A percentile compares a stretch with the other conserved stretches of the same genome.
Evolutionary conservation across 2,797 vertebrate genomes (phyloP).

Genomic region (Momotus momota): DNA sequence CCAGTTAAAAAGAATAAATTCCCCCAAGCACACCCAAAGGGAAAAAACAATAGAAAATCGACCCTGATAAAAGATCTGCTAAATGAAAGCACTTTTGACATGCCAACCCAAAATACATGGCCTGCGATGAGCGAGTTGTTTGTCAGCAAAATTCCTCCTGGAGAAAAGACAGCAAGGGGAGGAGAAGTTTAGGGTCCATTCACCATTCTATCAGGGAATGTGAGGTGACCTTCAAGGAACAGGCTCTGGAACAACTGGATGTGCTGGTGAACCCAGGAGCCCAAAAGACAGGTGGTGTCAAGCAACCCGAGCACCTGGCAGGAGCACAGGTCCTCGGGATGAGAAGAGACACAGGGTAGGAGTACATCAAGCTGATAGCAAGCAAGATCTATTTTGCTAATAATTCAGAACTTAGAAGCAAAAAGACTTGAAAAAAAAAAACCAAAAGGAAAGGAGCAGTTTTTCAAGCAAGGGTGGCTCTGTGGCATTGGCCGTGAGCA

Average conservation of each 20-base stretch:
- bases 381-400: background rate
- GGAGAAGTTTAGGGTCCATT: background rate
- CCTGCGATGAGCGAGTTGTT: background rate
- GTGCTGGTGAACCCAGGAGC: background rate
- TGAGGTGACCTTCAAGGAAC: background rate
- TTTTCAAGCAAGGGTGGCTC: background rate
- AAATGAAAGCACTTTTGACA: background rate
- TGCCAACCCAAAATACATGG: background rate
- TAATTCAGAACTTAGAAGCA: background rate
- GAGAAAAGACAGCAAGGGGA: background rate
- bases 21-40: background rate
- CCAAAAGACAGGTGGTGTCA: background rate
- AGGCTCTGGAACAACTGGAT: background rate
- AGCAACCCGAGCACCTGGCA: fast-evolving
- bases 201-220: fast-evolving
- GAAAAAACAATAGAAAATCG: constrained; percentile 16
- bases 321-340: background rate
- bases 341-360: background rate
- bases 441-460: background rate
- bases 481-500: fast-evolving
- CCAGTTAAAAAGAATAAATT: constrained; percentile 47
- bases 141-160: background rate
- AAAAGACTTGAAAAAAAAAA: background rate
- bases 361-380: background rate
- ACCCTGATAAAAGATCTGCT: background rate